A percentile compares a stretch with the other conserved stretches of the same genome.
phyloP scores from a whole-genome alignment of 2,113 vertebrate genomes.

The Cichladusa arquata region DNA sequence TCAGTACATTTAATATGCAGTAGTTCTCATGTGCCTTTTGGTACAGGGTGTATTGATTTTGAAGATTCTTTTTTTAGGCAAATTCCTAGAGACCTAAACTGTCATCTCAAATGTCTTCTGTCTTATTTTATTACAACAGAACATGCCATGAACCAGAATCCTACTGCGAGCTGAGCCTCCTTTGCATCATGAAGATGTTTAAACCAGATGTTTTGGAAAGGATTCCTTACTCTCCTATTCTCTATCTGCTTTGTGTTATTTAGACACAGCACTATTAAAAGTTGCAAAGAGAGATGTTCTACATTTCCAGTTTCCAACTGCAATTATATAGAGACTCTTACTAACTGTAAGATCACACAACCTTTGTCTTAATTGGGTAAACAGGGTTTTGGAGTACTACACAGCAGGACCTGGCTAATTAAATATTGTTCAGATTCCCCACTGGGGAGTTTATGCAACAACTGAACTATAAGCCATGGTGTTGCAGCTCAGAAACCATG shows the following conservation, averaged over 20 bases:
- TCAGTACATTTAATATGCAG: neutral
- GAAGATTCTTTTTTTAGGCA: neutral
- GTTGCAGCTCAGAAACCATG: slow-evolving; percentile 15
- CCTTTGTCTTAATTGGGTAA: slow-evolving; percentile 52
- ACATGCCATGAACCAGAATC: neutral
- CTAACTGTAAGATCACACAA: neutral
- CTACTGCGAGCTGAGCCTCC: neutral
- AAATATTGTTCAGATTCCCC: slow-evolving; percentile 37
- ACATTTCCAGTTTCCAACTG: neutral
- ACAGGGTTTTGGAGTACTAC: slow-evolving; percentile 24
- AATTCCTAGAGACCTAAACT: neutral
- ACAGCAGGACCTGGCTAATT: slow-evolving; percentile 42
- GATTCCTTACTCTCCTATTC: neutral
- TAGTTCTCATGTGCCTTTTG: neutral
- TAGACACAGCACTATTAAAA: neutral
- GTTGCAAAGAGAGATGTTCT: neutral
- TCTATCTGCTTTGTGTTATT: neutral
- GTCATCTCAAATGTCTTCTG: neutral
- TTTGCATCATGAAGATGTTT: neutral
- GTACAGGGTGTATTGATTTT: neutral
- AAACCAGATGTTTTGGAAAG: neutral
- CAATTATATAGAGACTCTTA: neutral
- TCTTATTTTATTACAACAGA: neutral
- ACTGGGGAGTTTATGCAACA: slow-evolving; percentile 21
- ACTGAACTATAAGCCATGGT: neutral